Percentiles rank a stretch among this genome's conserved stretches.
Evolutionary conservation across 2,797 vertebrate species (phyloP).

Genomic region (Chrysocyon brachyurus): DNA sequence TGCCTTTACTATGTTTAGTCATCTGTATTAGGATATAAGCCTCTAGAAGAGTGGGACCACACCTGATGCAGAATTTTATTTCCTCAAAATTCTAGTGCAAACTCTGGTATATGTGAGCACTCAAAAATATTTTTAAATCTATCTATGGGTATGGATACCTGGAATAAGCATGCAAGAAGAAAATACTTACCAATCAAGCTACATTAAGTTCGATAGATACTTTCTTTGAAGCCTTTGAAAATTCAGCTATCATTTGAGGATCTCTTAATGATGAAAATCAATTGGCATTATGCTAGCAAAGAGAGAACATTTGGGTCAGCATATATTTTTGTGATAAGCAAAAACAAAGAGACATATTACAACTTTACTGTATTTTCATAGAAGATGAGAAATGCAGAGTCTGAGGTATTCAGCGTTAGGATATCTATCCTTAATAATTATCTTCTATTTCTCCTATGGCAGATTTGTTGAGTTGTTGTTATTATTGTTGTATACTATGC

Average conservation of each 20-base stretch:
- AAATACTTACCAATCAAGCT: slow-evolving; percentile 60
- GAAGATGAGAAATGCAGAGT: not conserved
- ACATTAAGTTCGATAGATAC: not conserved
- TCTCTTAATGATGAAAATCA: slow-evolving; percentile 58
- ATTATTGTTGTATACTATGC: not conserved
- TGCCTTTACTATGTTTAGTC: not conserved
- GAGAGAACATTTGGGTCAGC: slow-evolving; percentile 36
- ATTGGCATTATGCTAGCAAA: not conserved
- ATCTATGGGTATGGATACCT: not conserved
- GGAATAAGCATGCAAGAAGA: not conserved
- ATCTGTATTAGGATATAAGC: not conserved
- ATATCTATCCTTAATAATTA: not conserved
- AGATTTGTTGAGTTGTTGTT: not conserved
- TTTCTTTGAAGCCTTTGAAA: slow-evolving; percentile 51
- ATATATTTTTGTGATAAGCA: not conserved
- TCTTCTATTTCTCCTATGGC: not conserved
- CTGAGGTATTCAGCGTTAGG: not conserved
- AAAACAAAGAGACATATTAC: not conserved
- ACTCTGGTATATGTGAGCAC: not conserved
- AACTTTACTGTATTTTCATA: not conserved
- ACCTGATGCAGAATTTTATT: not conserved
- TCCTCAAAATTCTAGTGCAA: not conserved
- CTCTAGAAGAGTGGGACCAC: not conserved
- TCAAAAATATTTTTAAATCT: not conserved
- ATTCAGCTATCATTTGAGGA: not conserved